Evolutionary conservation across 2,888 invertebrate species (phyloP).

Genomic region (Agonopterix alstromeriana): DNA sequence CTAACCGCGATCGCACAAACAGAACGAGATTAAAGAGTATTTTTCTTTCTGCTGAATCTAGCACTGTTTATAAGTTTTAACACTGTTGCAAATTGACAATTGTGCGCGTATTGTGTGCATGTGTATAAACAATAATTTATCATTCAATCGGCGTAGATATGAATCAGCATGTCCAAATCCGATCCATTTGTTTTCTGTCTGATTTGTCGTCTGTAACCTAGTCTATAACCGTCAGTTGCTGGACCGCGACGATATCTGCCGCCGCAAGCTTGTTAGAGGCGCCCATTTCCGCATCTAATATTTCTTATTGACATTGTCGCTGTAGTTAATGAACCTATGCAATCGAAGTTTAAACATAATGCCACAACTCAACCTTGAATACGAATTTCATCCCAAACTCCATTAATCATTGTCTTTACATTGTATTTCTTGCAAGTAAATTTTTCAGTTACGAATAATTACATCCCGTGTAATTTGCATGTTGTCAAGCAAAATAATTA

Average conservation of each 20-base stretch:
- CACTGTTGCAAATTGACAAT: too few relatives aligned
- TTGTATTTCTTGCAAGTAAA: conserved; percentile 14
- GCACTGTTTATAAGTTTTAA: too few relatives aligned
- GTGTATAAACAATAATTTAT: conserved; percentile 6
- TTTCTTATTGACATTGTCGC: conserved; percentile 38
- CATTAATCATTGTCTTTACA: conserved; percentile 30
- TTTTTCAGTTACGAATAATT: conserved; percentile 39
- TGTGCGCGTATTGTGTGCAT: not conserved
- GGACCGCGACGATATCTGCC: conserved; percentile 48
- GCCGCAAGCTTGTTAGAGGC: conserved; percentile 36
- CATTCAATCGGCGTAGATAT: conserved; percentile 32
- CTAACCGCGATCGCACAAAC: conserved; percentile 31
- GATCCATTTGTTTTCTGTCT: conserved; percentile 35
- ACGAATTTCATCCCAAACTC: conserved; percentile 13
- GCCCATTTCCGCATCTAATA: conserved; percentile 55
- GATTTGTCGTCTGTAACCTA: conserved; percentile 45
- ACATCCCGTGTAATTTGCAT: conserved; percentile 49
- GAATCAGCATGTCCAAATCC: conserved; percentile 34
- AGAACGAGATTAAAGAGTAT: not conserved
- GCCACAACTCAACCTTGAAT: conserved; percentile 7
- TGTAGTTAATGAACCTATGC: conserved; percentile 13
- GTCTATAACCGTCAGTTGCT: conserved; percentile 40
- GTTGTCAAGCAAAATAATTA: conserved; percentile 58
- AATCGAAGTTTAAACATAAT: conserved; percentile 1
- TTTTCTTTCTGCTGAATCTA: not conserved